Base-by-base conservation (phyloP, 2,888 invertebrate species). In the Kuschelorhynchus macadamiae region DNA sequence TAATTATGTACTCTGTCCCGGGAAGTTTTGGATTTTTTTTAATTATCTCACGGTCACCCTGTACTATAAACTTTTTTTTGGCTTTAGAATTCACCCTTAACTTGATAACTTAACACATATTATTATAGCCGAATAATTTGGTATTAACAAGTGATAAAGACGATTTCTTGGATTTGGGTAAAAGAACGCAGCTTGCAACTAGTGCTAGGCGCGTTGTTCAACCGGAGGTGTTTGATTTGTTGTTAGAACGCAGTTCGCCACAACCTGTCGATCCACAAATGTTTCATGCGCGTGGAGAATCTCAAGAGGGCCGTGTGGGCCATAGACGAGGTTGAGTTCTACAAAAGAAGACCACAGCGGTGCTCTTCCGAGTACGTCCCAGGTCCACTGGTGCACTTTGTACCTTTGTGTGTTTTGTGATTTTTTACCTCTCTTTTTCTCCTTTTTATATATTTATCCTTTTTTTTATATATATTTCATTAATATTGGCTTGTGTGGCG, bases 261-360 rank as follows among this genome's bases (percentile, higher is more conserved):
- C 94, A 99, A 99, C 93, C 93, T 99, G 87, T 97, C 97, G 85
- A 93, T 99, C 85, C 98, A 99, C 93, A 99, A 99, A 90, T 99
- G 98, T 92, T 98, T 99, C 92, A 97, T 97, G 95, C 92, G 98
- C 81, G 98, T 99, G 87, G 98, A 99, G 90, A 99, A 99, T 90
- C 98, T 99, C 85, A 99, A 99, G 88, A 98, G 98, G 80, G 98
- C 98, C 72, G 98, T 98, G 80, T 98, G 98, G 98, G 98, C 98
- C 60, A 98, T 99, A 83, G 98, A 99, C 88, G 98, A 98, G 88
- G 92, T 95, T 86, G 97, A 98, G 87, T 98, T 97, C 92, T 97
- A 97, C 92, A 97, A 96, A 89, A 89, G 97, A 77, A 90, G 97
- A 81, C 97, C 97, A 79, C 95, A 95, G 86, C 89, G 95, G 79